Percentiles rank a stretch among this genome's conserved stretches.
Conservation (phyloP, 2,797 vertebrate species). For the Euphonia xanthogaster region DNA sequence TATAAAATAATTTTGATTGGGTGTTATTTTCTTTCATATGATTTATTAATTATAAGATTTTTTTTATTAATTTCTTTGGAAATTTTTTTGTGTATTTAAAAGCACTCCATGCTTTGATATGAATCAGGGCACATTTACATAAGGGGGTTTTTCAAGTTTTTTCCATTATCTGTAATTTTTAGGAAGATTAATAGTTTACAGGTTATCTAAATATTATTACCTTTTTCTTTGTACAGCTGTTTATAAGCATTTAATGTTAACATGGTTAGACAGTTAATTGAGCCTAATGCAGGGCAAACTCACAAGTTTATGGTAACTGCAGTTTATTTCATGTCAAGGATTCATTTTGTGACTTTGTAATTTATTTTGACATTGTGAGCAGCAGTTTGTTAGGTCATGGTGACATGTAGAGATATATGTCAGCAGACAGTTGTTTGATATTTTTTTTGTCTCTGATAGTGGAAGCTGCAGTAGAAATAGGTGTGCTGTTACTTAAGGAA, state of each 20-base stretch:
- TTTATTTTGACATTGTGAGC: background rate
- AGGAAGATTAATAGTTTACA: background rate
- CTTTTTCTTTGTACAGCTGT: background rate
- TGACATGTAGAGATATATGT: background rate
- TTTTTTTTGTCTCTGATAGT: background rate
- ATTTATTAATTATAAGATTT: background rate
- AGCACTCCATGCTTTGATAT: background rate
- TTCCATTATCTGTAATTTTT: background rate
- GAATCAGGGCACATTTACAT: background rate
- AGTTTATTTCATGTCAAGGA: background rate
- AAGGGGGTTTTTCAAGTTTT: rapidly evolving
- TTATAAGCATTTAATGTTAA: background rate
- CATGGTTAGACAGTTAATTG: background rate
- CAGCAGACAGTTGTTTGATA: background rate
- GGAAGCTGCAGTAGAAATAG: background rate
- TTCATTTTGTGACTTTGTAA: background rate
- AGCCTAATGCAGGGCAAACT: background rate
- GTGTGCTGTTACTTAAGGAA: background rate
- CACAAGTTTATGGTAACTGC: background rate
- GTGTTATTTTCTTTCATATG: background rate
- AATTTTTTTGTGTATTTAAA: background rate
- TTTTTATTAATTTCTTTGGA: background rate
- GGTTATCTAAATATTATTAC: background rate
- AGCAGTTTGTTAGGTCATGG: background rate
- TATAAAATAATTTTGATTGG: background rate